Evolutionary conservation across 2,888 invertebrate genomes (phyloP).

Genomic region (Carcina quercana): DNA sequence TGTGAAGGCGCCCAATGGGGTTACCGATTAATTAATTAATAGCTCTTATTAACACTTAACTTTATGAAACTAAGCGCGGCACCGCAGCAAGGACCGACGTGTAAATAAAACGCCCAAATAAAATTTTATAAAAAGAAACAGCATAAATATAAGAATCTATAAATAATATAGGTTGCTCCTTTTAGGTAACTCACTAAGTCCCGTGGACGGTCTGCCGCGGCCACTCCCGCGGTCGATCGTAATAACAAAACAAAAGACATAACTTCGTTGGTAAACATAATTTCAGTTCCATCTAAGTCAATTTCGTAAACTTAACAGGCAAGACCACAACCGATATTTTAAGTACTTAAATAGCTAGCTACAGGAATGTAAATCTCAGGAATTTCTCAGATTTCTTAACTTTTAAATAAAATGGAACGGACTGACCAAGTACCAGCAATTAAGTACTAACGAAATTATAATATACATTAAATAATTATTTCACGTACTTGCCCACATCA

Average conservation of each 20-base stretch:
- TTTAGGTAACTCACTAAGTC: conserved; percentile 70
- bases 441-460: conserved; percentile 1
- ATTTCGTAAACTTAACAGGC: conserved; percentile 74
- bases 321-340: conserved; percentile 77
- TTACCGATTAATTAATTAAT: conserved; percentile 69
- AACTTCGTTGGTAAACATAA: conserved; percentile 73
- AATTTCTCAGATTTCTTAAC: conserved; percentile 12
- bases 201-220: conserved; percentile 47
- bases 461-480: no score
- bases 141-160: conserved; percentile 57
- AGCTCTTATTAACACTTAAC: conserved; percentile 44
- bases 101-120: conserved; percentile 40
- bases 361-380: conserved; percentile 66
- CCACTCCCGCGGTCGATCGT: conserved; percentile 34
- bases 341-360: conserved; percentile 73
- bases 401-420: conserved; percentile 40
- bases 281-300: conserved; percentile 66
- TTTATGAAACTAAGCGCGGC: conserved; percentile 42
- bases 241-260: conserved; percentile 54
- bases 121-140: conserved; percentile 56
- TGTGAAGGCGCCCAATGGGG: conserved; percentile 71
- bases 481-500: no score
- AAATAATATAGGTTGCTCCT: conserved; percentile 63
- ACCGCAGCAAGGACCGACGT: conserved; percentile 49
- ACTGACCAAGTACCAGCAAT: conserved; percentile 18